phyloP scores from a whole-genome alignment of 2,113 vertebrate genomes.

The Bos javanicus region DNA sequence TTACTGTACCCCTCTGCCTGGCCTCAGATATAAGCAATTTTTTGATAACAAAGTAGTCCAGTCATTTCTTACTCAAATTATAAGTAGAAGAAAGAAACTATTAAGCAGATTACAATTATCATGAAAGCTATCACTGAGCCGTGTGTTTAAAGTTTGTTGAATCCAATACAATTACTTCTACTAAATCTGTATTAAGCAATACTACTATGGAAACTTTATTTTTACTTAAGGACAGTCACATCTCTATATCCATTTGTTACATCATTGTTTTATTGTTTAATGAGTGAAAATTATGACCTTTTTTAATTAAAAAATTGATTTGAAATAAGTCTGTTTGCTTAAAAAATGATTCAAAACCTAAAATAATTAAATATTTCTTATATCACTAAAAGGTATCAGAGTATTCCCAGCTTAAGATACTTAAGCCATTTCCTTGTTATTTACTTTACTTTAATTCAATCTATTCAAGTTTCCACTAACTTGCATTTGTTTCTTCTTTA shows the following conservation, averaged over 20 bases:
- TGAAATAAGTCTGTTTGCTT: not conserved
- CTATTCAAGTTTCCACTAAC: not conserved
- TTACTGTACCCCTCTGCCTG: not conserved
- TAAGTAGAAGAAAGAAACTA: not conserved
- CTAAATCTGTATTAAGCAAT: not conserved
- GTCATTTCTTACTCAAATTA: not conserved
- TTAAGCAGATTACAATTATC: not conserved
- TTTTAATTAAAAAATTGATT: not conserved
- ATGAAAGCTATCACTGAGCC: not conserved
- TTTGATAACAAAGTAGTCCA: not conserved
- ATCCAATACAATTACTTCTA: not conserved
- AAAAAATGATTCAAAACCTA: not conserved
- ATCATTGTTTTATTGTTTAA: not conserved
- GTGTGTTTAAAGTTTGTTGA: not conserved
- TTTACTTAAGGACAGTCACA: not conserved
- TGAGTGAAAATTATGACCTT: not conserved
- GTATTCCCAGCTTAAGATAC: not conserved
- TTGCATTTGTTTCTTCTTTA: not conserved
- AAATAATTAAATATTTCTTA: not conserved
- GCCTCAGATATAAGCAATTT: not conserved
- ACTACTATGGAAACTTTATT: not conserved
- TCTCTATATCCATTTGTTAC: not conserved
- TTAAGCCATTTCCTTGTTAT: not conserved
- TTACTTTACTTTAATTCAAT: not conserved
- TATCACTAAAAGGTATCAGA: not conserved